Base-by-base conservation (phyloP, 2,113 vertebrate species). In the Chamaea fasciata region DNA sequence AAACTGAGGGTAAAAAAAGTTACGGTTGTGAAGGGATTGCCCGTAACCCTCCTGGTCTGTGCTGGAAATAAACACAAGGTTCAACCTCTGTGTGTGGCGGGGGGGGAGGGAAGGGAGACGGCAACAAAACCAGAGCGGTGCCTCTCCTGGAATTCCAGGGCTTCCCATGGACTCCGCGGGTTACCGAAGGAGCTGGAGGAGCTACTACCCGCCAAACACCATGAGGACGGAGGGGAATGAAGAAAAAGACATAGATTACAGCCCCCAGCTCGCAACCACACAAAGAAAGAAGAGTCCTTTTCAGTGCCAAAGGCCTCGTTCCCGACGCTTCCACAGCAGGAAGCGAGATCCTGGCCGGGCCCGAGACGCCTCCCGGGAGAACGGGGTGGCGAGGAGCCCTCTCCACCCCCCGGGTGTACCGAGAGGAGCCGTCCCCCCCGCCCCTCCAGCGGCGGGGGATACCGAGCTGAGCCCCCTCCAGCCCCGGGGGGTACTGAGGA, bases 281-380 rank as follows among this genome's bases (percentile, higher is more conserved):
- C 91, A 95, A 95, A 91, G 83, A 70, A 78, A 74, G 33, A 81
- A 7, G 6, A 87, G 82, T 44, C 46, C 50, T 65, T 65, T 44
- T 49, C 23, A 55, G 37, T 76, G 44, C 56, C 94, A 33, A 60
- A 11, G 47, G 76, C 50, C 83, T 77, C 20, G 2, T 60, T 89
- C 89, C 80, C 80, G 70, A 79, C 68, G 73, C 39, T 89, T 92
- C 69, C 88, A 90, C 39, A 35, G 78, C 86, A 89, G 91, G 87
- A 95, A 94, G 76, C 57, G 56, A 69, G 49, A 63, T 50, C 76
- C 63, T 3, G 76, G 44, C 83, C 49, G 17, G 67, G 53, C 67
- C 71, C 57, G 10, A 46, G 22, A 8, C 28, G 57, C 67, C 67
- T 64, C 47, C 35, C 11, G 10, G 17, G 11, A 42, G 9, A 78